Evolutionary conservation across 2,113 vertebrate genomes (phyloP).

Genomic region (Petrocephalus microphthalmus): DNA sequence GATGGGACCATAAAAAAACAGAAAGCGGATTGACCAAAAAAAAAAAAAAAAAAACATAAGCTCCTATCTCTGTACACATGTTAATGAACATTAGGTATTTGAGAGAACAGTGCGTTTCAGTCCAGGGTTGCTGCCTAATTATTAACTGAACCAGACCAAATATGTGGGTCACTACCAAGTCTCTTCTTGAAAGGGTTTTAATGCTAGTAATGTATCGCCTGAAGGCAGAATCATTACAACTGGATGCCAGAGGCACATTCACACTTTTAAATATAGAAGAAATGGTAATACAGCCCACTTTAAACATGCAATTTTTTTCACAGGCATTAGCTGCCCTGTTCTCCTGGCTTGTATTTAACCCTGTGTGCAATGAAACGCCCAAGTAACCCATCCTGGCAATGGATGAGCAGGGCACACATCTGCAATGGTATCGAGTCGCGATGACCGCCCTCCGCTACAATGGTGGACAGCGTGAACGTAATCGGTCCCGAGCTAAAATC

Average conservation of each 20-base stretch:
- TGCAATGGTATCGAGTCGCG: not conserved
- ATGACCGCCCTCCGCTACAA: not conserved
- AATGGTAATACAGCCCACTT: not conserved
- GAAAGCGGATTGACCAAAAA: not conserved
- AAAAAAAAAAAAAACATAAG: not conserved
- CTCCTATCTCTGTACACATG: not conserved
- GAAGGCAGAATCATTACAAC: not conserved
- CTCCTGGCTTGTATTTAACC: not conserved
- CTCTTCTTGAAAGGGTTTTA: constrained; percentile 17
- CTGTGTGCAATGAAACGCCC: not conserved
- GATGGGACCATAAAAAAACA: not conserved
- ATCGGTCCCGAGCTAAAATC: not conserved
- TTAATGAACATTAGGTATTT: constrained; percentile 17
- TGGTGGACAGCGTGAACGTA: not conserved
- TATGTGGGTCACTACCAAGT: constrained; percentile 15
- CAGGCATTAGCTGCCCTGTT: not conserved
- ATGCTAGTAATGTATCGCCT: not conserved
- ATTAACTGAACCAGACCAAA: constrained; percentile 36
- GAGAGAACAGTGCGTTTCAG: constrained; percentile 23
- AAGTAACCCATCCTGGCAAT: not conserved
- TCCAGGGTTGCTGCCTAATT: constrained; percentile 39
- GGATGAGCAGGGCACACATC: not conserved
- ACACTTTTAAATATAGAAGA: not conserved
- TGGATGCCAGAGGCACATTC: not conserved
- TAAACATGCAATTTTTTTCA: not conserved